Evolutionary conservation across 1,140 invertebrate genomes (phyloP), one percentile per base, ranked within the genome.

Genomic region (Nasonia vitripennis): DNA sequence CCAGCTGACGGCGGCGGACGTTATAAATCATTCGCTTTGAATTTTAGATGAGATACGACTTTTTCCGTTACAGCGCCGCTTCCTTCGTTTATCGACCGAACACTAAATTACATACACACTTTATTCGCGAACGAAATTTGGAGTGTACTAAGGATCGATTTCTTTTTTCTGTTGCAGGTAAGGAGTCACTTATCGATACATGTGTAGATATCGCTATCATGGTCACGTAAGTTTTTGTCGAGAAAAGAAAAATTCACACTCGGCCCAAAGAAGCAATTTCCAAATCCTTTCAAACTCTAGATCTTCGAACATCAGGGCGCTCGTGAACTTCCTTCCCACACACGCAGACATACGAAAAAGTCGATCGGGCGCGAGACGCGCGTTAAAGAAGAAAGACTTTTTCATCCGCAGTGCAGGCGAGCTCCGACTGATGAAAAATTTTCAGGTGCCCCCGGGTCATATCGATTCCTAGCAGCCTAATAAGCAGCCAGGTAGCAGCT

Each of bases 191-290:
- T 17, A 17, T 62, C 55, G 17, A 62, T 4, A 74, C 73, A 10
- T 14, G 1, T n/a, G n/a, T 62, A 20, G 6, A 12, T 74, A 4
- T 37, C 37, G 73, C 37, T 74, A 74, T 74, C 34, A 41, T 74
- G 73, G 73, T 74, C 17, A 74, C 73, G 73, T 74, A 74, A 74
- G 34, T 74, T 74, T 74, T 74, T 74, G 12, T 5, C 0, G 67
- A 70, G 27, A 10, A 27, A 70, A 70, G 6, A 3, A 71, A 71
- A 71, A 71, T 71, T 27, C 70, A 31, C 70, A 27, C 14, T 71
- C 27, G 27, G 9, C 9, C 1, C 6, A 20, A 67, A 67, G 55
- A n/a, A 62, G 55, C 55, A 62, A 62, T 62, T 62, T 62, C 55
- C 55, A 62, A 62, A n/a, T 62, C 55, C 55, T n/a, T n/a, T 20